Base-by-base conservation (phyloP, 1,140 invertebrate species). In the Camponotus pennsylvanicus region DNA sequence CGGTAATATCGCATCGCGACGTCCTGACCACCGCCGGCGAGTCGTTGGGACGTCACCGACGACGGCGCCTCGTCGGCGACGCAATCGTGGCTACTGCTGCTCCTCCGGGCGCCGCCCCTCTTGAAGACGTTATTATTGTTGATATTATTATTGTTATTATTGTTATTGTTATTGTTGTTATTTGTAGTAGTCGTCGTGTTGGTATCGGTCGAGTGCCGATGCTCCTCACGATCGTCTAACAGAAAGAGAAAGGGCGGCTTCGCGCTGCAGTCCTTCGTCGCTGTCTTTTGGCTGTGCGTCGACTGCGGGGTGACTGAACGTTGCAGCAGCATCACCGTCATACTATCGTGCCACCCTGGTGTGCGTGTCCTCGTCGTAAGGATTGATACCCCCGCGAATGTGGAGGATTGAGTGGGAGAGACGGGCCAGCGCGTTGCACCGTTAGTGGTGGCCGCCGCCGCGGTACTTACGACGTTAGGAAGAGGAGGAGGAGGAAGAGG, bases 1-100 rank as follows among this genome's bases (percentile, higher is more conserved):
- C 98, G 97, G 96, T 98, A 98, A 96, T 98, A 98, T 95, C 96
- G 94, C 95, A 95, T 95, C 86, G 94, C 95, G 94, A 95, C 92
- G 92, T 93, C 93, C 92, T 94, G 92, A 79, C 92, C 91, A 86
- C 90, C 92, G 87, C 86, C 89, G 90, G 92, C 90, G 91, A 90
- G 89, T 86, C 91, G 89, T 42, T 89, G 90, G 45, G 87, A 86
- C 89, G 89, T 87, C 89, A 73, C 86, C 91, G 93, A 92, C 91
- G 92, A 88, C 89, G 89, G 90, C 92, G 92, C 88, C 90, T 87
- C 89, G 86, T 78, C 82, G 73, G 79, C 91, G 86, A 89, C 91
- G 92, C 90, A 90, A 78, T 93, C 88, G 87, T 89, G 75, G 78
- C 86, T 75, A 37, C 67, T 76, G 75, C 77, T 88, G 71, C 77